Percentiles rank a stretch among this genome's conserved stretches.
Conservation (phyloP, 2,113 vertebrate genomes). For the Dunckerocampus dactyliophorus region DNA sequence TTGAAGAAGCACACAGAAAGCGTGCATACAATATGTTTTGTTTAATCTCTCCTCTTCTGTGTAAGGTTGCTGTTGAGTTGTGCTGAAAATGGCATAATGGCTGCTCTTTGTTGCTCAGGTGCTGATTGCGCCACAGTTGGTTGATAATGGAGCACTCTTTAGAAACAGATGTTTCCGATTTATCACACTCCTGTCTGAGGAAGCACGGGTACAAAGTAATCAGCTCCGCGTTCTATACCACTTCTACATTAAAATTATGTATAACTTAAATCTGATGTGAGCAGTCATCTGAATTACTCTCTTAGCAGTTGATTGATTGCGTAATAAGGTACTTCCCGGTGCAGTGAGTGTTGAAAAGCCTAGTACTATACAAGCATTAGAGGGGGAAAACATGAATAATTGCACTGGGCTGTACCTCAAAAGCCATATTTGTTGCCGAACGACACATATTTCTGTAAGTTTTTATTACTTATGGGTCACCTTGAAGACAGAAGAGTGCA, state of each 20-base stretch:
- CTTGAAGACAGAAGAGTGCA: slow-evolving; percentile 57
- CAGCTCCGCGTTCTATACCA: neutral
- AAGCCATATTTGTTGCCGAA: slow-evolving; percentile 10
- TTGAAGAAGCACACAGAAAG: slow-evolving; percentile 49
- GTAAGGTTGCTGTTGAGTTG: slow-evolving; percentile 45
- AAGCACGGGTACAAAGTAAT: slow-evolving; percentile 34
- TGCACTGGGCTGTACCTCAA: slow-evolving; percentile 4
- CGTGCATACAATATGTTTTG: slow-evolving; percentile 40
- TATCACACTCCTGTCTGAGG: slow-evolving; percentile 58
- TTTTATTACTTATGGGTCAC: slow-evolving; percentile 72
- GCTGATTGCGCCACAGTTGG: slow-evolving; percentile 54
- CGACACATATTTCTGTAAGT: slow-evolving; percentile 33
- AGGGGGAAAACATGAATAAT: neutral
- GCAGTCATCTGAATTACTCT: neutral
- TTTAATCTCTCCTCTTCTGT: slow-evolving; percentile 35
- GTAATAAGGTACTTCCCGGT: slow-evolving; percentile 9
- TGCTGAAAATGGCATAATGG: slow-evolving; percentile 61
- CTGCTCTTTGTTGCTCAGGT: slow-evolving; percentile 73
- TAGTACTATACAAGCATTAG: neutral
- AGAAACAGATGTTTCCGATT: slow-evolving; percentile 74
- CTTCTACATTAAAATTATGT: slow-evolving; percentile 28
- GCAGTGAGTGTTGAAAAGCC: slow-evolving; percentile 9
- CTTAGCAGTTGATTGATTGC: neutral
- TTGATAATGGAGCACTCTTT: slow-evolving; percentile 67
- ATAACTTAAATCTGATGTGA: slow-evolving; percentile 27